Evolutionary conservation across 2,113 vertebrate species (phyloP), one percentile per base, ranked within the genome.

Genomic region (Tringa solitaria): DNA sequence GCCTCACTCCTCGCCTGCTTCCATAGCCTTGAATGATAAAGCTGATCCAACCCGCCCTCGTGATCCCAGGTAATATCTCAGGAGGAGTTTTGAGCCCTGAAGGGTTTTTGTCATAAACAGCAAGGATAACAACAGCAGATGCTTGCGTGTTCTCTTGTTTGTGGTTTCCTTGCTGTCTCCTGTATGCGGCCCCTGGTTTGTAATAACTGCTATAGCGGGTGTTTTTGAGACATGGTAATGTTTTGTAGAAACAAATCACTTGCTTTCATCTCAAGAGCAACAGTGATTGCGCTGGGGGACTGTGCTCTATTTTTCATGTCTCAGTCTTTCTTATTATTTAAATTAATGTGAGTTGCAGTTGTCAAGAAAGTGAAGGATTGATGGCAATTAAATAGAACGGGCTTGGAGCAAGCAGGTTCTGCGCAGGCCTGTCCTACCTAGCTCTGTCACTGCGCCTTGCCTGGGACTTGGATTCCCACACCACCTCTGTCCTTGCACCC

Each of bases 191-290:
- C 72, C 70, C 78, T 63, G 32, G 41, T 88, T 91, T 95, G 89
- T 80, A 89, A 90, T 91, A 92, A 92, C 89, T 65, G 89, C 89
- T 92, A 5, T 50, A 94, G 95, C 4, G n/a, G 37, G 81, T 91
- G 91, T 73, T 95, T 94, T 65, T 65, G 82, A 94, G 82, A 67
- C 63, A 60, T 12, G 2, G 57, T 72, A 60, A 90, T 92, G 73
- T 94, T 95, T 94, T 64, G 77, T 76, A 67, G 87, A 97, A 96
- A 96, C 96, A 96, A 97, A 97, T 96, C 92, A 96, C 94, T 94
- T 95, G 92, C 91, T 94, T 94, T 96, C 91, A 95, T 96, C 81
- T 93, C 2, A 37, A 96, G 94, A 95, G 93, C 89, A 97, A 89
- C 89, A 91, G 84, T 96, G 95, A 97, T 96, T 96, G 94, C 75